phyloP scores from a whole-genome alignment of 2,888 invertebrate species.

The Microplitis manilae region DNA sequence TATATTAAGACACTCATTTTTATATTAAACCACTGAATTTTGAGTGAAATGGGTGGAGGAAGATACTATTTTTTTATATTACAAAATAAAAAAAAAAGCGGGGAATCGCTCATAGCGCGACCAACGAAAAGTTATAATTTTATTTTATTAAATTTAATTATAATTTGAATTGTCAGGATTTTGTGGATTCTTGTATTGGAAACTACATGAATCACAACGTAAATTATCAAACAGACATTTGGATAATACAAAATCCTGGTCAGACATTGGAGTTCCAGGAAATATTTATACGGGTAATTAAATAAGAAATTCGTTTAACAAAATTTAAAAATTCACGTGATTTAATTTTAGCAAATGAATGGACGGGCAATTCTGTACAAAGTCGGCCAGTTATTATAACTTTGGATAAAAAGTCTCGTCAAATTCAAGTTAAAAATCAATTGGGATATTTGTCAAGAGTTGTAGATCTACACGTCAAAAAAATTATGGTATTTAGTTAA shows the following conservation, averaged over 20 bases:
- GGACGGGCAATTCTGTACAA: conserved; percentile 67
- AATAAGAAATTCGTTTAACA: neutral
- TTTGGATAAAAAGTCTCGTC: conserved; percentile 62
- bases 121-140: neutral
- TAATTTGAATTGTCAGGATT: conserved; percentile 39
- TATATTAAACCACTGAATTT: no score
- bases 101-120: no score
- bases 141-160: conserved; percentile 23
- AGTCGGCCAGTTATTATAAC: conserved; percentile 68
- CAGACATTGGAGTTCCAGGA: conserved; percentile 21
- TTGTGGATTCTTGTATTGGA: conserved; percentile 38
- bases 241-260: conserved; percentile 33
- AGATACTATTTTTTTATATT: no score
- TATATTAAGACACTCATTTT: no score
- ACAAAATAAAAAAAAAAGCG: no score
- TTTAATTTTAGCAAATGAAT: conserved; percentile 65
- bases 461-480: conserved; percentile 67
- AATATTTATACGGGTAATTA: conserved; percentile 45
- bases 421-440: conserved; percentile 69
- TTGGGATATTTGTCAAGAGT: conserved; percentile 70
- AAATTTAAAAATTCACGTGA: conserved; percentile 4
- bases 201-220: conserved; percentile 35
- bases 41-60: no score
- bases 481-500: conserved; percentile 42
- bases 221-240: conserved; percentile 35